Evolutionary conservation across 2,888 invertebrate genomes (phyloP), one percentile per base, ranked within the genome.

Genomic region (Ceriagrion tenellum): DNA sequence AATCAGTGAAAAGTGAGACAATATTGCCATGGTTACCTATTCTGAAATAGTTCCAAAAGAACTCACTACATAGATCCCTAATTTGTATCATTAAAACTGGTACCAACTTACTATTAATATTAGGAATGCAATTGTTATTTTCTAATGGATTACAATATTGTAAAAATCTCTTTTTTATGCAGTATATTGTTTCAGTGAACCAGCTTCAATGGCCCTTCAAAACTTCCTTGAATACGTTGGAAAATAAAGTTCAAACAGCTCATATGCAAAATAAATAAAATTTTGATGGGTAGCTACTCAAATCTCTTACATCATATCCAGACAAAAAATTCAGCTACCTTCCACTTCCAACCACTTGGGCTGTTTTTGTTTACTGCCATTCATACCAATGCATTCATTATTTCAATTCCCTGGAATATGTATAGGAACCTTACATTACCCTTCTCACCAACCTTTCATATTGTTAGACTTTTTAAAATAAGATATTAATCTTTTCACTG

Each of bases 1-100:
- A 59, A 47, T 93, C 63, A 12, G 47, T 69, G 93, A 69, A 93
- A 93, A 93, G n/a, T 93, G 93, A 47, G 93, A 93, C 93, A 93
- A 93, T 93, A 93, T 69, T 63, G 47, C 93, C 63, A 69, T 74
- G 47, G 55, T 74, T 74, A 81, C 81, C 81, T 81, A 55, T 93
- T 69, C 74, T 23, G 63, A 93, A n/a, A 40, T 93, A 93, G 93
- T 47, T 93, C 69, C 47, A 74, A 74, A 93, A n/a, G 74, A 12
- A 93, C 69, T 35, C 35, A 47, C 23, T 74, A 93, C 47, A 69
- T 47, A 93, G 69, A 69, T 26, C 20, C 10, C 26, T 93, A 47
- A 93, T 47, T 93, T 93, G 47, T 47, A 13, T 93, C 47, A 35
- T 74, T 47, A 40, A 35, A 93, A 93, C 55, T 93, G 63, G 69